phyloP scores from a whole-genome alignment of 2,888 invertebrate species.

The Galeruca laticollis region DNA sequence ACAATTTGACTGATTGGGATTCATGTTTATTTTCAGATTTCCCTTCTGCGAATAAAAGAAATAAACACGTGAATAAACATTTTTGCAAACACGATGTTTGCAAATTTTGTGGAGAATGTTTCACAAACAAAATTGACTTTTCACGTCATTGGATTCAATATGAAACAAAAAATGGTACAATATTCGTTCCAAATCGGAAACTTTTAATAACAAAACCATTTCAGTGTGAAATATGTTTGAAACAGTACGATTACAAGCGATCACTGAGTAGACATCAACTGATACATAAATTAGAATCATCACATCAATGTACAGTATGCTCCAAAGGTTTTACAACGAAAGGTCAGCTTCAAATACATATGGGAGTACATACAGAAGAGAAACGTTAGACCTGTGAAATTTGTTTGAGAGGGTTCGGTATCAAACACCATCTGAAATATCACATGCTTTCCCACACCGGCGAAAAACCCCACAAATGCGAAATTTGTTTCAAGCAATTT shows the following conservation, averaged over 20 bases:
- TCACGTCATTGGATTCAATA: neutral
- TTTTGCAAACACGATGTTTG: neutral
- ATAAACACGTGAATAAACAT: neutral
- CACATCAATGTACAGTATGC: neutral
- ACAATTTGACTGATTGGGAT: neutral
- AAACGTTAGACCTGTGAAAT: neutral
- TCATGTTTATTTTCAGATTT: neutral
- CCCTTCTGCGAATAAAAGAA: neutral
- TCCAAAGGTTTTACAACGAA: neutral
- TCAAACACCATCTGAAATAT: neutral
- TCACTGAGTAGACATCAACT: too few species aligned
- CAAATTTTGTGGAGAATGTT: neutral
- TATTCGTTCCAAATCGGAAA: neutral
- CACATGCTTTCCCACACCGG: slow-evolving; percentile 4
- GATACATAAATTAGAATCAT: neutral
- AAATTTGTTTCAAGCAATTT: neutral
- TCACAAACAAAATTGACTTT: neutral
- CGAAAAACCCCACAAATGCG: neutral
- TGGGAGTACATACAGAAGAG: neutral
- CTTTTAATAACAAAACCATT: neutral
- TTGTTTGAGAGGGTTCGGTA: neutral
- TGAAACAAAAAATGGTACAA: neutral
- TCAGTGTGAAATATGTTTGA: neutral
- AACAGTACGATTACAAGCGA: neutral
- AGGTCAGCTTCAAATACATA: neutral